Conservation (phyloP, 37 sponge, comb jelly and placozoan species). For the Haliclona indistincta region DNA sequence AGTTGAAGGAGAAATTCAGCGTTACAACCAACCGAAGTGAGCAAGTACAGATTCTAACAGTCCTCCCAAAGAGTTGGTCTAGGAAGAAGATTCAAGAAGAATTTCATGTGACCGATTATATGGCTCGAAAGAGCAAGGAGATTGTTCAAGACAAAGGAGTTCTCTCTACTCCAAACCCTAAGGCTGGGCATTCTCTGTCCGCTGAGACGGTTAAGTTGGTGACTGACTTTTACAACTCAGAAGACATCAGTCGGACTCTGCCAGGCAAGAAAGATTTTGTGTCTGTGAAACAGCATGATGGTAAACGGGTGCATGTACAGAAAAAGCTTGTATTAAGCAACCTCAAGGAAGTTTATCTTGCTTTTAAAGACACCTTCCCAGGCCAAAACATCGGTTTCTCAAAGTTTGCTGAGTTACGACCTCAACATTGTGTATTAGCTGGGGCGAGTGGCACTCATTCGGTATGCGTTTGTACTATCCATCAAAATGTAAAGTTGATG, state of each 20-base stretch:
- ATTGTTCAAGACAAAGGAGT: slow-evolving; percentile 43
- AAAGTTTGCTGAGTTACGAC: slow-evolving; percentile 32
- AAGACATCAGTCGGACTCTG: slow-evolving; percentile 4
- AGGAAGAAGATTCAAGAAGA: slow-evolving; percentile 22
- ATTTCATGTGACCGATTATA: slow-evolving; percentile 35
- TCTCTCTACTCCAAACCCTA: slow-evolving; percentile 31
- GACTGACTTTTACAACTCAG: neutral
- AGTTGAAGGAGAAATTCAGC: slow-evolving; percentile 42
- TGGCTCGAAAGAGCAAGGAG: slow-evolving; percentile 36
- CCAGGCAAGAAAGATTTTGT: slow-evolving; percentile 53
- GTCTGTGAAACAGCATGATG: slow-evolving; percentile 16
- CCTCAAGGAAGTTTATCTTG: slow-evolving; percentile 41
- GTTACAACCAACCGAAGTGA: slow-evolving; percentile 35
- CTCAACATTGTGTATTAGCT: slow-evolving; percentile 32
- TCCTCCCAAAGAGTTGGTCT: slow-evolving; percentile 45
- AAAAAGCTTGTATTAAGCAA: slow-evolving; percentile 43
- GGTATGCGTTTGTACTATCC: slow-evolving; percentile 54
- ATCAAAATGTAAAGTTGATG: slow-evolving; percentile 61
- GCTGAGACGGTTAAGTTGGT: neutral
- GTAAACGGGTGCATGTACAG: slow-evolving; percentile 14
- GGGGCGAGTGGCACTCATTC: slow-evolving; percentile 51
- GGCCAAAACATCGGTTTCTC: slow-evolving; percentile 39
- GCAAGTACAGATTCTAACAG: slow-evolving; percentile 37
- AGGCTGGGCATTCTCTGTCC: neutral
- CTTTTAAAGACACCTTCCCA: slow-evolving; percentile 31